Evolutionary conservation across 2,888 invertebrate species (phyloP), one percentile per base, ranked within the genome.

Genomic region (Rhagonycha lutea): DNA sequence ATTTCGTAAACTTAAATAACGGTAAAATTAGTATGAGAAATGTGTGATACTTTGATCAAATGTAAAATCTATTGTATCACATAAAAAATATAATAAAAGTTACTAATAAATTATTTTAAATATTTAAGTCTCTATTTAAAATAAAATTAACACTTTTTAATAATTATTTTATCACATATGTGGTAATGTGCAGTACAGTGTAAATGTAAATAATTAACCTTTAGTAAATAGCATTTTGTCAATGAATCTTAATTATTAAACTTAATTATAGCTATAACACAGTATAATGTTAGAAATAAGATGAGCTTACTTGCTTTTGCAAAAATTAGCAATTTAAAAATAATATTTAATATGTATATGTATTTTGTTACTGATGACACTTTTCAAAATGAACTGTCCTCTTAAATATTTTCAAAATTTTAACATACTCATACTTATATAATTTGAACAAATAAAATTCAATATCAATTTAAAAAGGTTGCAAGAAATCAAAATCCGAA

Each of bases 401-500:
- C n/a, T n/a, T 47, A 47, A 47, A 47, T n/a, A n/a, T 47, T 47
- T 47, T 47, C 12, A n/a, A 47, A 47, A 47, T 47, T 47, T 47
- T 0, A 47, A 47, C 47, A 47, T 47, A 47, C n/a, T 47, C 12
- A n/a, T 47, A 47, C 47, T 47, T 47, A 47, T 8, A 47, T 47
- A 47, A 47, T 47, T 47, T n/a, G 47, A 47, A 47, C 47, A 47
- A 47, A 24, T 10, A 65, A 65, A 24, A 24, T 24, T 24, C 24
- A n/a, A 18, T 62, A 62, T 65, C 24, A 24, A 65, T 24, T 68
- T 18, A 68, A 68, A 68, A 69, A 11, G 47, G 62, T 62, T 70
- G 62, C 62, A 70, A 62, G 28, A 73, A 78, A 73, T 70, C 73
- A 69, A 75, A 78, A 73, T 86, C 86, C 80, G 83, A 81, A 73